Evolutionary conservation across 1,140 invertebrate species (phyloP).

Genomic region (Brachionus plicatilis): DNA sequence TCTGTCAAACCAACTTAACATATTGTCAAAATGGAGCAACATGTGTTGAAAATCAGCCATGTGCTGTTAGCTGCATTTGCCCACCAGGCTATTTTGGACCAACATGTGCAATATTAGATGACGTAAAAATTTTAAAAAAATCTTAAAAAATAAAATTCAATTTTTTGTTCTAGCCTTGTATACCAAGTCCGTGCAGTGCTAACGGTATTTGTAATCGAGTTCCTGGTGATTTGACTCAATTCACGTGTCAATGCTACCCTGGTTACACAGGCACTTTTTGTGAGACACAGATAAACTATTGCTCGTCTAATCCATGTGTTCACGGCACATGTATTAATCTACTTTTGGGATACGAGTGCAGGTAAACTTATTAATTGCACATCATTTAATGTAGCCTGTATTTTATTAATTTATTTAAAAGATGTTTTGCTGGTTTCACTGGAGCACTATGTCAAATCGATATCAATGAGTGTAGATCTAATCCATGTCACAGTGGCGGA

Average conservation of each 20-base stretch:
- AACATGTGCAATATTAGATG: slow-evolving; percentile 27
- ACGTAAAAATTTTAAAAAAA: neutral
- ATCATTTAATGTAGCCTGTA: neutral
- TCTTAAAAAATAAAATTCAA: neutral
- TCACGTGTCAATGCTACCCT: slow-evolving; percentile 28
- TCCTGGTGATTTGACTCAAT: slow-evolving; percentile 46
- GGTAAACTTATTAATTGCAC: neutral
- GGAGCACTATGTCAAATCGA: slow-evolving; percentile 41
- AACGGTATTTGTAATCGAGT: slow-evolving; percentile 69
- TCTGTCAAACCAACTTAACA: slow-evolving; percentile 55
- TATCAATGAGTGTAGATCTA: slow-evolving; percentile 36
- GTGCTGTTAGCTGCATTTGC: slow-evolving; percentile 44
- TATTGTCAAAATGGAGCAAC: slow-evolving; percentile 58
- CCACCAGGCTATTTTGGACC: slow-evolving; percentile 43
- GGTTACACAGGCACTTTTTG: slow-evolving; percentile 36
- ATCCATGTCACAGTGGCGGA: slow-evolving; percentile 86
- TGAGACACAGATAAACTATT: slow-evolving; percentile 39
- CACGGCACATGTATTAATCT: slow-evolving; percentile 40
- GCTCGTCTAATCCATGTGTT: slow-evolving; percentile 39
- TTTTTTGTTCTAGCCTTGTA: slow-evolving; percentile 39
- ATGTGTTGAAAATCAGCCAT: slow-evolving; percentile 43
- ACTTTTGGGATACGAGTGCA: slow-evolving; percentile 39
- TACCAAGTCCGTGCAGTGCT: slow-evolving; percentile 43
- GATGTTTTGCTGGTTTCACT: slow-evolving; percentile 41
- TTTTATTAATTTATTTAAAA: neutral